Conservation (phyloP, 2,113 vertebrate genomes). For the Euleptes europaea region DNA sequence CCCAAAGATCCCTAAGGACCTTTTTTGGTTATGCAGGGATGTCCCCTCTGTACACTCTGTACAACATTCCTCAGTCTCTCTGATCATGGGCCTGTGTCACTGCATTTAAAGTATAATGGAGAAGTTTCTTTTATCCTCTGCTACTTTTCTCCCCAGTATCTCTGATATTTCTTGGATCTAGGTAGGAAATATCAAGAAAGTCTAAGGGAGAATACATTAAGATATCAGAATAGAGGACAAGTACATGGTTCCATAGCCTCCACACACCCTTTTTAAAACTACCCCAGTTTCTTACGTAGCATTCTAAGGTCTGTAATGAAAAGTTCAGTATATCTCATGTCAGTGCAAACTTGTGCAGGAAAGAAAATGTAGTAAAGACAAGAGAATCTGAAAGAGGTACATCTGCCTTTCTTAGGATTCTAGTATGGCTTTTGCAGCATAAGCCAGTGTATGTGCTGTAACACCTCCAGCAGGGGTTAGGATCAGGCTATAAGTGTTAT, state of each 20-base stretch:
- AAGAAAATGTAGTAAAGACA: not conserved
- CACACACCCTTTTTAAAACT: not conserved
- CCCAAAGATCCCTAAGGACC: too few relatives aligned
- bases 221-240: not conserved
- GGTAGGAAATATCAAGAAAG: not conserved
- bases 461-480: not conserved
- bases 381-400: not conserved
- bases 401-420: not conserved
- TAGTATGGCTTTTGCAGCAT: not conserved
- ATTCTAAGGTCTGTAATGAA: not conserved
- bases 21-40: too few relatives aligned
- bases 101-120: not conserved
- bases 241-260: not conserved
- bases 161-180: not conserved
- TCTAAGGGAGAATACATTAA: not conserved
- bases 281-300: not conserved
- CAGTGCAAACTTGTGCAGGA: not conserved
- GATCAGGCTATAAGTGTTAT: constrained; percentile 8
- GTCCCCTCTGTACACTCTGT: too few relatives aligned
- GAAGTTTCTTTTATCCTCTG: not conserved
- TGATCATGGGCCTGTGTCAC: not conserved
- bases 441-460: not conserved
- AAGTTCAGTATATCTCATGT: not conserved
- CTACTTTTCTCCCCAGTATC: not conserved
- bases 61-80: too few relatives aligned